A percentile compares a stretch with the other conserved stretches of the same genome.
These are phyloP conservation scores for Epicauta chinensis DNA, from an alignment of 1,140 invertebrate species.

Conservation along the genomic window DNA sequence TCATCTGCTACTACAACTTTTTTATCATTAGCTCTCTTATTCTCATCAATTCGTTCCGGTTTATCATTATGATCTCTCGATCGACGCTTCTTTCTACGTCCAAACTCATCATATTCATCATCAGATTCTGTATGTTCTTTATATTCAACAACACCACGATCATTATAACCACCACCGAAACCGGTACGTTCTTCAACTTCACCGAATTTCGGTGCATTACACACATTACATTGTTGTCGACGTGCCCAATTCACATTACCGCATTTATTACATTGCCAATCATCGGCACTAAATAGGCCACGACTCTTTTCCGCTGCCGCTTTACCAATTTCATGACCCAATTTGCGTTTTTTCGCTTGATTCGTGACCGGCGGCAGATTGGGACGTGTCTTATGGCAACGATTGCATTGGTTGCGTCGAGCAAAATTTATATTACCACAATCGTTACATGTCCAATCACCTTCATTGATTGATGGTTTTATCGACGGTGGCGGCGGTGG, in stretches of 20 bases:
- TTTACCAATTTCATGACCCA: slow-evolving; percentile 96
- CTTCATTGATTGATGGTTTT: slow-evolving; percentile 37
- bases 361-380: slow-evolving; percentile 41
- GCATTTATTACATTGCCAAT: slow-evolving; percentile 99
- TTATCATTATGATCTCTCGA: slow-evolving; percentile 42
- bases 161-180: slow-evolving; percentile 88
- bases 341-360: slow-evolving; percentile 68
- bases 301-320: slow-evolving; percentile 96
- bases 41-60: slow-evolving; percentile 21
- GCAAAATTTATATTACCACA: slow-evolving; percentile 96
- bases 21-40: slow-evolving; percentile 25
- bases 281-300: slow-evolving; percentile 96
- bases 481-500: slow-evolving; percentile 30
- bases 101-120: slow-evolving; percentile 96
- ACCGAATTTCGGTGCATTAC: slow-evolving; percentile 95
- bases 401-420: slow-evolving; percentile 80
- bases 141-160: slow-evolving; percentile 88
- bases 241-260: slow-evolving; percentile 99
- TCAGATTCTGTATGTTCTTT: slow-evolving; percentile 78
- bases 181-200: slow-evolving; percentile 78
- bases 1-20: slow-evolving; percentile 17
- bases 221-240: slow-evolving; percentile 95
- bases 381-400: slow-evolving; percentile 69
- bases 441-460: slow-evolving; percentile 53
- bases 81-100: slow-evolving; percentile 75